A percentile compares a stretch with the other conserved stretches of the same genome.
Conservation (phyloP, 2,113 vertebrate species). For the Boulengeromyrus knoepffleri region DNA sequence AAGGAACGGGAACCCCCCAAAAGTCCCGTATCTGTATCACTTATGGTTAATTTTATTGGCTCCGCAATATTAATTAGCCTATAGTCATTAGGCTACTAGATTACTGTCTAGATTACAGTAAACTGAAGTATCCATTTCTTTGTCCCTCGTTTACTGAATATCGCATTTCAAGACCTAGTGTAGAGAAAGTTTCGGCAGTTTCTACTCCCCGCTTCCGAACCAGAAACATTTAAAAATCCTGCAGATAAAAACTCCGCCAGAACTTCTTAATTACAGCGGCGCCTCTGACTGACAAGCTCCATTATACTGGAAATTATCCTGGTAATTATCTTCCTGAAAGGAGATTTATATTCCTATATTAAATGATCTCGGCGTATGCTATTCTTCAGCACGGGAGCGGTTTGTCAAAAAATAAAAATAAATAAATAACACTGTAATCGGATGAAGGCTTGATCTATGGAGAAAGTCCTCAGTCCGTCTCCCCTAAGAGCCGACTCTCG, state of each 20-base stretch:
- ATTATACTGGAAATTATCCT: slow-evolving; percentile 68
- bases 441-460: slow-evolving; percentile 31
- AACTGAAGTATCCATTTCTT: background rate
- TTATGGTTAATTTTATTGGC: background rate
- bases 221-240: slow-evolving; percentile 45
- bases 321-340: slow-evolving; percentile 62
- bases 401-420: slow-evolving; percentile 48
- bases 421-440: slow-evolving; percentile 43
- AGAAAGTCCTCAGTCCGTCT: slow-evolving; percentile 27
- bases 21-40: background rate
- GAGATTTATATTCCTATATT: slow-evolving; percentile 63
- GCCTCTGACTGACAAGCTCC: slow-evolving; percentile 63
- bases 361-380: slow-evolving; percentile 31
- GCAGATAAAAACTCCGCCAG: slow-evolving; percentile 38
- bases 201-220: background rate
- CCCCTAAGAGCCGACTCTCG: slow-evolving; percentile 40
- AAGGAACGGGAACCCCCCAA: background rate
- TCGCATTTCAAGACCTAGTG: background rate
- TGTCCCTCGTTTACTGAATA: background rate
- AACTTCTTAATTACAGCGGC: slow-evolving; percentile 60
- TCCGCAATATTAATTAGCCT: background rate
- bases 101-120: background rate
- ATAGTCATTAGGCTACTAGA: background rate
- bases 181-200: slow-evolving; percentile 35
- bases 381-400: slow-evolving; percentile 36